Percentiles rank a stretch among this genome's conserved stretches.
Evolutionary conservation across 2,113 vertebrate species (phyloP).

Genomic region (Engraulis encrasicolus): DNA sequence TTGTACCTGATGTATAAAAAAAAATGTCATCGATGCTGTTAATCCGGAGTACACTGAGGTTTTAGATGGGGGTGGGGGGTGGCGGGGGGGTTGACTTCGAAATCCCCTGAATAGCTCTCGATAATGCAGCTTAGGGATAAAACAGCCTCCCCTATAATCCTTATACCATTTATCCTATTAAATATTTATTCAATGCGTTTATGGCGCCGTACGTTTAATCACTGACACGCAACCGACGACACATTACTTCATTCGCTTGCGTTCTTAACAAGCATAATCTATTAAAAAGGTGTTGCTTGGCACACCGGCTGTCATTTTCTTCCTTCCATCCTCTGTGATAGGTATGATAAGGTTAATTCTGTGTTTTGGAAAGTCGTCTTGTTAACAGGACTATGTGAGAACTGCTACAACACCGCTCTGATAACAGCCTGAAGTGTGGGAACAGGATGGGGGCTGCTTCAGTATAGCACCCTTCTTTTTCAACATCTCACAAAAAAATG

Average conservation of each 20-base stretch:
- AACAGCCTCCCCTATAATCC: constrained; percentile 62
- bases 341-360: not conserved
- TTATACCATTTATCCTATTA: constrained; percentile 67
- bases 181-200: constrained; percentile 62
- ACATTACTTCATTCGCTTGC: constrained; percentile 39
- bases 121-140: constrained; percentile 71
- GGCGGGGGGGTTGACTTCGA: too few species aligned
- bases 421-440: not conserved
- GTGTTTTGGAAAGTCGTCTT: not conserved
- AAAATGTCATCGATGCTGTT: constrained; percentile 65
- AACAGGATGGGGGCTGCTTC: not conserved
- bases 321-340: not conserved
- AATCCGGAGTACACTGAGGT: constrained; percentile 67
- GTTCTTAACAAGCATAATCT: constrained; percentile 64
- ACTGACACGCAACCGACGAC: constrained; percentile 50
- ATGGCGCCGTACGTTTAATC: constrained; percentile 50
- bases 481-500: not conserved
- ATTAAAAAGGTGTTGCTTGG: constrained; percentile 54
- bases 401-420: not conserved
- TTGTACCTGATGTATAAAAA: constrained; percentile 61
- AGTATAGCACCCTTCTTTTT: not conserved
- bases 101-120: constrained; percentile 68
- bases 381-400: too few species aligned
- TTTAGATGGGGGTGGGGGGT: constrained; percentile 68
- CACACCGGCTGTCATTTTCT: constrained; percentile 24